These are phyloP conservation scores for Cyprinella venusta DNA, from an alignment of 2,797 vertebrate genomes.

Conservation along the genomic window DNA sequence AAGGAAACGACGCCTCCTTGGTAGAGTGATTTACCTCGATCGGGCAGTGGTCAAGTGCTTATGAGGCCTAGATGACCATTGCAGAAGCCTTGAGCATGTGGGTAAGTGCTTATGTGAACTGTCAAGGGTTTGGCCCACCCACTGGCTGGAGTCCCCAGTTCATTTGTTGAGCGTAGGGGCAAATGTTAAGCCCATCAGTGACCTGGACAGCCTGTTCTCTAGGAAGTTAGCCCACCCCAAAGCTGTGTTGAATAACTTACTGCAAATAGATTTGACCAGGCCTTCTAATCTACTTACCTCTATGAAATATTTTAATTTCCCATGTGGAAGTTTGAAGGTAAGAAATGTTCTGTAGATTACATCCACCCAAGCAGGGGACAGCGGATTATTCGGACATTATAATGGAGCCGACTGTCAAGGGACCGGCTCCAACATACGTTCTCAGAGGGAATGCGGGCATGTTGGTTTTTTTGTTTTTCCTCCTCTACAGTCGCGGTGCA, in stretches of 20 bases:
- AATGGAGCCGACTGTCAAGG: conserved; percentile 69
- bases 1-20: conserved; percentile 71
- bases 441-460: conserved; percentile 35
- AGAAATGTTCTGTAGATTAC: conserved; percentile 74
- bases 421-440: conserved; percentile 65
- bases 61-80: conserved; percentile 72
- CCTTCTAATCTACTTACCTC: conserved; percentile 71
- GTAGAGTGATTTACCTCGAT: conserved; percentile 72
- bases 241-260: conserved; percentile 73
- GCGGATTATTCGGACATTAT: conserved; percentile 68
- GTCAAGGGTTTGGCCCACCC: conserved; percentile 61
- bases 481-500: conserved; percentile 63
- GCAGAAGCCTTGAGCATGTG: conserved; percentile 67
- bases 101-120: conserved; percentile 30
- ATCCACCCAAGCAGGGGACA: conserved; percentile 69
- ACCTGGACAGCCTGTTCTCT: conserved; percentile 72
- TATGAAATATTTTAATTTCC: conserved; percentile 69
- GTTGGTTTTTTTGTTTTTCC: neutral
- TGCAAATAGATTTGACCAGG: conserved; percentile 69
- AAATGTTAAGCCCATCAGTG: conserved; percentile 63
- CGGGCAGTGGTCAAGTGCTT: conserved; percentile 69
- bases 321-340: conserved; percentile 60
- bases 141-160: conserved; percentile 66
- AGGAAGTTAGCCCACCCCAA: conserved; percentile 64
- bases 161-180: conserved; percentile 53